Evolutionary conservation across 2,797 vertebrate species (phyloP), one percentile per base, ranked within the genome.

Genomic region (Notoglanidium macrostoma): DNA sequence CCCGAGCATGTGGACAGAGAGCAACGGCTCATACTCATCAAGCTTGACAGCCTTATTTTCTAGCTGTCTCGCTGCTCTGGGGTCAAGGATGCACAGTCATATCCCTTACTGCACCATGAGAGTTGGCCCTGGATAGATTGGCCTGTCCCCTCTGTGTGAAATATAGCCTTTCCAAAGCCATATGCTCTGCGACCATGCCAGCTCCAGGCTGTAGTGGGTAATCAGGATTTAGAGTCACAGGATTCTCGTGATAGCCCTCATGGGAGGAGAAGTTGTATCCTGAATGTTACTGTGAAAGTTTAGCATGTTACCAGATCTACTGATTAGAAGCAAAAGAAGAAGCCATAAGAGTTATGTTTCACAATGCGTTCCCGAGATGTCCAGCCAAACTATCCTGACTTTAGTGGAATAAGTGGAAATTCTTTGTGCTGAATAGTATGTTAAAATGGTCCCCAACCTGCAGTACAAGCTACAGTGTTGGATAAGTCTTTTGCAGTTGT

Each of bases 11-110:
- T 85, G 59, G 90, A 82, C 83, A 72, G 78, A 87, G 83, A 85
- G 68, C 87, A 87, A 88, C 61, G 85, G 81, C 84, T 88, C 89
- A 87, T 87, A 87, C 89, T 87, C 85, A 86, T 86, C 88, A 87
- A 85, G 78, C 83, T 40, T 84, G 79, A 83, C 87, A 86, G 80
- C 67, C 89, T 89, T 87, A 89, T 91, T 91, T 90, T 87, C 87
- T 86, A 85, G 83, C 79, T 78, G 87, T 88, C 85, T 86, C 61
- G 1, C 85, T 79, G 81, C 65, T 83, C 67, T 82, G 85, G 86
- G 87, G 89, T 91, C 90, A 91, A 88, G 90, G 87, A 90, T 90
- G 73, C 87, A 88, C 87, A 83, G 68, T 81, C 88, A 84, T 76
- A 86, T 86, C 82, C 77, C 86, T 86, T 81, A 78, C 86, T 85